Evolutionary conservation across 2,888 invertebrate genomes (phyloP).

Genomic region (Xiphydria camelus): DNA sequence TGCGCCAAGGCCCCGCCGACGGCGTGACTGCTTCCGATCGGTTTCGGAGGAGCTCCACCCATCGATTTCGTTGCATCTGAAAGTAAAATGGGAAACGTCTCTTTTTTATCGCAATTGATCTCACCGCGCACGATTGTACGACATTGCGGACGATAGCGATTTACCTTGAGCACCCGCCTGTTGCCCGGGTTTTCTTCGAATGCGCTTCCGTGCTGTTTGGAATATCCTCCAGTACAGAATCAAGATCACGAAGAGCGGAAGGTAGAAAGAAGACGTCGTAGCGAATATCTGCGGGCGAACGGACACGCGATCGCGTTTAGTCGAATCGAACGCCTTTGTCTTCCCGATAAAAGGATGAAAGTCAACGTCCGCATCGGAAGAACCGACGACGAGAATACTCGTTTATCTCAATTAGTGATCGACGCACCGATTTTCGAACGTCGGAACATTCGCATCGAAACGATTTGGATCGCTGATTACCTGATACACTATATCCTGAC

Average conservation of each 20-base stretch:
- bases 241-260: constrained; percentile 84
- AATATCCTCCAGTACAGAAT: constrained; percentile 90
- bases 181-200: constrained; percentile 69
- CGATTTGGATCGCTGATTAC: too few species aligned
- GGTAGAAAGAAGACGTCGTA: constrained; percentile 88
- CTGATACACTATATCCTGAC: constrained; percentile 77
- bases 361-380: too few species aligned
- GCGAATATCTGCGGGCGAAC: constrained; percentile 87
- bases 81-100: not conserved
- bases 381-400: too few species aligned
- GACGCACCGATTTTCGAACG: not conserved
- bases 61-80: constrained; percentile 38
- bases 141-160: not conserved
- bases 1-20: constrained; percentile 67
- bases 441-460: too few species aligned
- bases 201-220: constrained; percentile 85
- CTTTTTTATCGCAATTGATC: too few species aligned
- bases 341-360: too few species aligned
- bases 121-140: not conserved
- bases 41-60: constrained; percentile 37
- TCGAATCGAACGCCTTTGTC: not conserved
- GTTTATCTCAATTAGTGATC: too few species aligned
- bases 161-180: constrained; percentile 25
- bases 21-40: constrained; percentile 53
- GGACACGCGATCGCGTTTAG: not conserved